Base-by-base conservation (phyloP, 2,797 vertebrate species). In the Rhinichthys osculus region DNA sequence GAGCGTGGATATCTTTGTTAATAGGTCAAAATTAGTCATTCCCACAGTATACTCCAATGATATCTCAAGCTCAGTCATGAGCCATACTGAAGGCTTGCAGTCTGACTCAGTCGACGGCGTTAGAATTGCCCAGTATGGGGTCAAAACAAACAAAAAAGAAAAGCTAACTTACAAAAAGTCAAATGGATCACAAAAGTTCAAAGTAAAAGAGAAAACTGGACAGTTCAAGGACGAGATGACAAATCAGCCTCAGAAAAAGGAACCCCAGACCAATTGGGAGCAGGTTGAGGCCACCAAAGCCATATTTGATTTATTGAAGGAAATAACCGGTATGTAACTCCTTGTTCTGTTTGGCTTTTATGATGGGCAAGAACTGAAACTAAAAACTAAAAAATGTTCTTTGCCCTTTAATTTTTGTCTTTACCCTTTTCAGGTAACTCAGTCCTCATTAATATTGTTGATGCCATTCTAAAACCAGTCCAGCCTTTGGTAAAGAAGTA, bases 251-350 rank as follows among this genome's bases (percentile, higher is more conserved):
- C 88, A 87, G 83, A 94, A 52, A 88, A 92, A 89, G 81, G 82
- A 73, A 21, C 2, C 59, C 80, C 91, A 92, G 44, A 87, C 54
- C 76, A 91, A 82, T 81, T 85, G 89, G 93, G 94, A 93, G 87
- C 92, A 93, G 71, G 90, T 91, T 70, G 94, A 95, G 82, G 92
- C 93, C 0, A 94, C 93, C 64, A 95, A 95, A 92, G 95, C 93
- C 85, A 91, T 96, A 62, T 93, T 95, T 92, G 95, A 96, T 86
- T 93, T 96, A 64, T 88, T 96, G 82, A 96, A 95, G 87, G 96
- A 96, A 92, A 95, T 96, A 87, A 94, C 93, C 62, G 95, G 96
- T 96, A 90, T 90, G 50, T 78, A 5, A 80, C 23, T 59, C 1
- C 87, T 66, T 72, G 64, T 66, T 74, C 78, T 50, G 23, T 40